Percentiles rank a stretch among this genome's conserved stretches.
Conservation (phyloP, 2,113 vertebrate species). For the Egretta garzetta region DNA sequence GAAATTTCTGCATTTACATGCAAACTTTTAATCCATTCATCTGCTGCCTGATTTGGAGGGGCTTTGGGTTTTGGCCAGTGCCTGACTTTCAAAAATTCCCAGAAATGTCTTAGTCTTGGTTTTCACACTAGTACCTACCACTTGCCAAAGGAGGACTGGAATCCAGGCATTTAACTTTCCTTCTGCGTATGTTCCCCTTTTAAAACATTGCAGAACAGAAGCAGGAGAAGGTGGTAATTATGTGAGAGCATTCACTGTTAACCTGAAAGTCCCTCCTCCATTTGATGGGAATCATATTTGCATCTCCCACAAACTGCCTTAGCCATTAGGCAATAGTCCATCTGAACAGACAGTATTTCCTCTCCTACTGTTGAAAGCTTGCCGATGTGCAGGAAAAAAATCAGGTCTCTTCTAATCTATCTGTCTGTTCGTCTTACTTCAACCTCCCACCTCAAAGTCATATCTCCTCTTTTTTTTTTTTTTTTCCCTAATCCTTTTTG, state of each 20-base stretch:
- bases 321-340: neutral
- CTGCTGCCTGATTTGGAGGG: neutral
- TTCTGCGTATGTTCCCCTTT: neutral
- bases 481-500: neutral
- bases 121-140: neutral
- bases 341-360: neutral
- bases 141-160: neutral
- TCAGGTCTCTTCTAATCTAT: neutral
- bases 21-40: neutral
- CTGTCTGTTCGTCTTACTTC: neutral
- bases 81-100: neutral
- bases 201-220: neutral
- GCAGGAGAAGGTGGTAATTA: neutral
- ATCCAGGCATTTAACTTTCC: neutral
- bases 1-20: neutral
- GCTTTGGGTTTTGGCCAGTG: neutral
- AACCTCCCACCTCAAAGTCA: conserved; percentile 5
- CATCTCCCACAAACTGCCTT: neutral
- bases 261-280: neutral
- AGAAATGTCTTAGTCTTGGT: neutral
- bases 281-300: neutral
- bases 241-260: neutral
- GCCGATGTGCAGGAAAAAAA: neutral
- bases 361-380: neutral
- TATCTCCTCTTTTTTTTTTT: neutral